Evolutionary conservation across 2,113 vertebrate species (phyloP).

Genomic region (Coptodon rendalli): DNA sequence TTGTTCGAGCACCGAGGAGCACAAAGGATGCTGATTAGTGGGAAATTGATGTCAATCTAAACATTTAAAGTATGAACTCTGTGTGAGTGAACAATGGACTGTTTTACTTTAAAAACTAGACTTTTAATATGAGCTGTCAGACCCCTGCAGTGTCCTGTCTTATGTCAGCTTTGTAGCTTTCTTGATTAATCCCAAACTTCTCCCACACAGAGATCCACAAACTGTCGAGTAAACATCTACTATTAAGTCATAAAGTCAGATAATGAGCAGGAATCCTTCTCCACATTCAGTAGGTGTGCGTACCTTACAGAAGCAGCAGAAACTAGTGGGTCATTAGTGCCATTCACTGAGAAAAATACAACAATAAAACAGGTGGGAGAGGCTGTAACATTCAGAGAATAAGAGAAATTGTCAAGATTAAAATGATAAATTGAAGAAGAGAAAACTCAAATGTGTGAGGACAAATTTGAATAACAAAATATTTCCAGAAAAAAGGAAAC

Average conservation of each 20-base stretch:
- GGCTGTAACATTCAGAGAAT: background rate
- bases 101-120: background rate
- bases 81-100: background rate
- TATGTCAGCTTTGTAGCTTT: background rate
- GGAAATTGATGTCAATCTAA: constrained; percentile 35
- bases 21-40: constrained; percentile 50
- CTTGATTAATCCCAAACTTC: background rate
- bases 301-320: background rate
- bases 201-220: background rate
- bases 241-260: background rate
- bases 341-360: background rate
- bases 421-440: background rate
- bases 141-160: background rate
- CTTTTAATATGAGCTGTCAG: background rate
- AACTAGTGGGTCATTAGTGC: background rate
- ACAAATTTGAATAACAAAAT: background rate
- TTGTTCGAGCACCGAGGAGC: background rate
- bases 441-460: background rate
- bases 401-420: background rate
- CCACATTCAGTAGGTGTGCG: background rate
- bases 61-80: background rate
- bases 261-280: background rate
- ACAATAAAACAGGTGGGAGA: background rate
- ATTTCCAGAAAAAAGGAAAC: background rate
- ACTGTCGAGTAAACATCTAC: background rate